A percentile compares a stretch with the other conserved stretches of the same genome.
Evolutionary conservation across 2,113 vertebrate species (phyloP).

Genomic region (Silurus meridionalis): DNA sequence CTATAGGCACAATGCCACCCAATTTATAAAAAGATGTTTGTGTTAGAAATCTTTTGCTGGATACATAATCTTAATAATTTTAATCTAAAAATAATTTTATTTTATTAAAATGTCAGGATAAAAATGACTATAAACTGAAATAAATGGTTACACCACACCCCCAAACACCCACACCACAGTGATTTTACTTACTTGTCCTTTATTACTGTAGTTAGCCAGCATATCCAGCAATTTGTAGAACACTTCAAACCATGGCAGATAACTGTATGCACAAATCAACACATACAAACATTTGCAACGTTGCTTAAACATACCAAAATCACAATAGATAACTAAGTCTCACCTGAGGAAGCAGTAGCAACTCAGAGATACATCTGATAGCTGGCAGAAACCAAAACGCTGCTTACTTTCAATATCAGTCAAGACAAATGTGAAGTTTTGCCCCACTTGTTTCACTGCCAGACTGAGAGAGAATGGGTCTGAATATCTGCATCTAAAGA

Average conservation of each 20-base stretch:
- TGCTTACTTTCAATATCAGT: slow-evolving; percentile 99
- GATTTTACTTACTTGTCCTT: slow-evolving; percentile 82
- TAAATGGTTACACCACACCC: background rate
- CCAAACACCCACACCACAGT: background rate
- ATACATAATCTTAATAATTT: background rate
- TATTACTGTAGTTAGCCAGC: slow-evolving; percentile 90
- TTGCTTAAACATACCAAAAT: background rate
- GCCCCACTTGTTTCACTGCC: slow-evolving; percentile 86
- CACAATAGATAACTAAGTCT: slow-evolving; percentile 28
- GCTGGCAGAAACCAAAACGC: slow-evolving; percentile 96
- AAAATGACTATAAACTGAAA: background rate
- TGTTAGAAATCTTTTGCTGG: background rate
- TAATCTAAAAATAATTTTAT: too few relatives aligned
- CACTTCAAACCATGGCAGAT: slow-evolving; percentile 97
- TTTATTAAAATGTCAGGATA: background rate
- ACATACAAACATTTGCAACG: background rate
- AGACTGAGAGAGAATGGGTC: slow-evolving; percentile 71
- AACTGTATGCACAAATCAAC: slow-evolving; percentile 73
- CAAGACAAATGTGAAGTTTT: slow-evolving; percentile 98
- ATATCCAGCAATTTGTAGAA: slow-evolving; percentile 97
- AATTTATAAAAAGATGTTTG: background rate
- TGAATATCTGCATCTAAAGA: background rate
- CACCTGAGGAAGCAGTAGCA: slow-evolving; percentile 83
- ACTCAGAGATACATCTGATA: slow-evolving; percentile 91
- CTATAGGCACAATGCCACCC: background rate